A percentile compares a stretch with the other conserved stretches of the same genome.
These are phyloP conservation scores for Tychaedon coryphoeus DNA, from an alignment of 2,113 vertebrate species.

Conservation along the genomic window DNA sequence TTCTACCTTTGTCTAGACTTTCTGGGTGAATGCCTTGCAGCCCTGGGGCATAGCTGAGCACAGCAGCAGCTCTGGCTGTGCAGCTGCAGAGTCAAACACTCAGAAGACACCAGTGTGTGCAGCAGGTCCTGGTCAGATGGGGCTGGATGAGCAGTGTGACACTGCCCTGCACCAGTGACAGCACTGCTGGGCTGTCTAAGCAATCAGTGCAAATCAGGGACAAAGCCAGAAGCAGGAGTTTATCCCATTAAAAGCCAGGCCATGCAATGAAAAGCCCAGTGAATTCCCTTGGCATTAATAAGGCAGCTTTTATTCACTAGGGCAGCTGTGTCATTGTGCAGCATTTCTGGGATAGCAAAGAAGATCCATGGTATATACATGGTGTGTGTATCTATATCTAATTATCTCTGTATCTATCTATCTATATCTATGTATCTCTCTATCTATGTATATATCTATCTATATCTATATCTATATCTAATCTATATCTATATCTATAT, in stretches of 20 bases:
- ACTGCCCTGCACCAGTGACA: not conserved
- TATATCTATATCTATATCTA: too few relatives aligned
- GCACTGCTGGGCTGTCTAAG: not conserved
- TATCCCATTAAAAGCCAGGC: not conserved
- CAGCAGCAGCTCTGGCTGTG: not conserved
- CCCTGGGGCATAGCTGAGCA: rapidly evolving
- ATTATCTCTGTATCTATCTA: too few relatives aligned
- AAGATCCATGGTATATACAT: not conserved
- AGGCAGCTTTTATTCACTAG: not conserved
- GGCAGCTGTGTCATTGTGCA: not conserved
- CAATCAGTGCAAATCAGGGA: not conserved
- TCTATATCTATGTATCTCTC: too few relatives aligned
- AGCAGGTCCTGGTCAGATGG: rapidly evolving
- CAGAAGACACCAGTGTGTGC: rapidly evolving
- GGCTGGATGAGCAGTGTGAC: not conserved
- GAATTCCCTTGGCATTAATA: not conserved
- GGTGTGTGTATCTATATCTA: rapidly evolving
- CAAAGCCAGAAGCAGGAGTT: not conserved
- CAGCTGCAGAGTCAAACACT: not conserved
- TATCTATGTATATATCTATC: too few relatives aligned
- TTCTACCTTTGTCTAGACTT: slow-evolving; percentile 21
- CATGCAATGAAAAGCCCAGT: not conserved
- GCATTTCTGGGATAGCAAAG: not conserved
- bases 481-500: not conserved
- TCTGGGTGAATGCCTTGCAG: not conserved